Conservation (phyloP, 2,797 vertebrate species). For the Dicrostonyx torquatus region DNA sequence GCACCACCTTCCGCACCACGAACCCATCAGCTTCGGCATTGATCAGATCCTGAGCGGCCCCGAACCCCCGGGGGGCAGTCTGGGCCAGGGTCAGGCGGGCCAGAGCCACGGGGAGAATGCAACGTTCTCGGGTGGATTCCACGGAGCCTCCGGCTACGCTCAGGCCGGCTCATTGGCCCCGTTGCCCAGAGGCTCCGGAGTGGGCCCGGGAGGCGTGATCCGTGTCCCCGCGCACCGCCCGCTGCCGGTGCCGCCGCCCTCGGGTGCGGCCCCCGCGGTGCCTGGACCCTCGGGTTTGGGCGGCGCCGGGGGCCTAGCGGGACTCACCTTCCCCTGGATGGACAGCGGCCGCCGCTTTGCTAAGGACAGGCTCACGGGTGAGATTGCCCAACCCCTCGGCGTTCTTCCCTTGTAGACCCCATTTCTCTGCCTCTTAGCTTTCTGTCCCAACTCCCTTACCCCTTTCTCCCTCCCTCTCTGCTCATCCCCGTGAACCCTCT, state of each 20-base stretch:
- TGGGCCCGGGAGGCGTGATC: conserved; percentile 91
- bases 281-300: conserved; percentile 82
- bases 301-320: conserved; percentile 87
- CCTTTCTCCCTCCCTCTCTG: not conserved
- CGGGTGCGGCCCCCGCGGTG: conserved; percentile 83
- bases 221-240: conserved; percentile 93
- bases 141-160: conserved; percentile 90
- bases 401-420: not conserved
- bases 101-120: conserved; percentile 84
- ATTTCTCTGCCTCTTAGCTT: not conserved
- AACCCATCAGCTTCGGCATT: conserved; percentile 92
- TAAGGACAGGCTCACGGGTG: conserved; percentile 96
- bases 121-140: conserved; percentile 78
- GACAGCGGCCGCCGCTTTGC: conserved; percentile 94
- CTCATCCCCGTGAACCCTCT: not conserved
- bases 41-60: conserved; percentile 96
- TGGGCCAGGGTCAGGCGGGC: conserved; percentile 85
- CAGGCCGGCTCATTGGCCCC: conserved; percentile 91
- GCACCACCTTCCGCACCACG: conserved; percentile 77
- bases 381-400: conserved; percentile 67
- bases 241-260: conserved; percentile 86
- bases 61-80: conserved; percentile 88
- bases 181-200: conserved; percentile 90
- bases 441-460: not conserved
- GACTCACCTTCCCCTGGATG: conserved; percentile 97